Conservation (phyloP, 1,140 invertebrate species). For the Battus philenor region DNA sequence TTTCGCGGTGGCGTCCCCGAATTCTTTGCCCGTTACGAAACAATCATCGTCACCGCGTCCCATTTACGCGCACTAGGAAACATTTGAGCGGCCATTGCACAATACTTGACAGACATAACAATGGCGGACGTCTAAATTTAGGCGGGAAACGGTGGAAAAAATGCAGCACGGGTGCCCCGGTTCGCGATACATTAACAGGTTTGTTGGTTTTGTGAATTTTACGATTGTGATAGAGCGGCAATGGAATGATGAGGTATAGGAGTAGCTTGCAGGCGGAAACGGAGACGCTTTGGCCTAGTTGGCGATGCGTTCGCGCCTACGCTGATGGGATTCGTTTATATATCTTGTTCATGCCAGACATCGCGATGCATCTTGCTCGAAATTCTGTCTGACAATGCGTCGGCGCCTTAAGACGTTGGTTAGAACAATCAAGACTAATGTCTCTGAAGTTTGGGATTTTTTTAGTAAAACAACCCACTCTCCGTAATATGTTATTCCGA, state of each 20-base stretch:
- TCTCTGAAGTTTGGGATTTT: too few relatives aligned
- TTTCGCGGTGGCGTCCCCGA: slow-evolving; percentile 12
- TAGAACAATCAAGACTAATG: background rate
- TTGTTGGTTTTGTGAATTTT: background rate
- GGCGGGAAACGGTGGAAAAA: slow-evolving; percentile 20
- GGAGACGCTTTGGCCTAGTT: slow-evolving; percentile 51
- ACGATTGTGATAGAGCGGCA: slow-evolving; percentile 4
- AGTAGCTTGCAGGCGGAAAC: slow-evolving; percentile 24
- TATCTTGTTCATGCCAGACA: slow-evolving; percentile 27
- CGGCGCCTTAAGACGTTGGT: slow-evolving; percentile 5
- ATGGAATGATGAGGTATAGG: slow-evolving; percentile 22
- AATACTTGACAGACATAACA: slow-evolving; percentile 53
- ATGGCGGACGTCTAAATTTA: slow-evolving; percentile 42
- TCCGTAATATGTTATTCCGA: background rate
- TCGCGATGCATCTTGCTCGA: background rate
- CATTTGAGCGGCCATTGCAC: slow-evolving; percentile 43
- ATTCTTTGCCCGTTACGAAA: slow-evolving; percentile 35
- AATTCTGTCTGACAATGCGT: slow-evolving; percentile 10
- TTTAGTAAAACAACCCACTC: background rate
- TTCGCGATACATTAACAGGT: slow-evolving; percentile 22
- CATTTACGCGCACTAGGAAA: slow-evolving; percentile 46
- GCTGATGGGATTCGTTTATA: slow-evolving; percentile 38
- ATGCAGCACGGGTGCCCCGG: slow-evolving; percentile 10
- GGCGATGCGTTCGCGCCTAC: slow-evolving; percentile 37
- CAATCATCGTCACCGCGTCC: slow-evolving; percentile 33